phyloP scores from a whole-genome alignment of 2,113 vertebrate species.

The Falco punctatus region DNA sequence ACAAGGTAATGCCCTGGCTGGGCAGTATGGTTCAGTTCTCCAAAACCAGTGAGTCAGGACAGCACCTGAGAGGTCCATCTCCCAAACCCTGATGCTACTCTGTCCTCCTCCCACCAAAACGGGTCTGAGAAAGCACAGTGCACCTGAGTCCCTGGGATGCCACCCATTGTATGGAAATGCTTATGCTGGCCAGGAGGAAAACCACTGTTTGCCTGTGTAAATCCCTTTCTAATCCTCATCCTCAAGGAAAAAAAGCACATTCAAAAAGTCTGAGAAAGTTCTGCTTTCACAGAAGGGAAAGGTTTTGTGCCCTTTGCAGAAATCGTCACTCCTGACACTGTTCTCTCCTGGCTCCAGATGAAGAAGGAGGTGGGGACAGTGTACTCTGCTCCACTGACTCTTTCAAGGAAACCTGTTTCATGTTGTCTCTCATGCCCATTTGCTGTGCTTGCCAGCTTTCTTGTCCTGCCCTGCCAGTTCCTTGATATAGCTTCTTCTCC shows the following conservation, averaged over 20 bases:
- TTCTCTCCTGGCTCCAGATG: not conserved
- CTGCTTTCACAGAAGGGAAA: not conserved
- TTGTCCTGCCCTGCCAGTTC: not conserved
- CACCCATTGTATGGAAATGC: not conserved
- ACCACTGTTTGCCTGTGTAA: not conserved
- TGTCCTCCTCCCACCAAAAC: not conserved
- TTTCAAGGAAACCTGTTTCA: constrained; percentile 17
- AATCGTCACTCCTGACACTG: not conserved
- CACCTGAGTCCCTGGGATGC: not conserved
- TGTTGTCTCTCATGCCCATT: not conserved
- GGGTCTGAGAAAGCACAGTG: not conserved
- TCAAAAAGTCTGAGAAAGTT: not conserved
- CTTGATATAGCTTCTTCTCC: not conserved
- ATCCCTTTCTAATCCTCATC: not conserved
- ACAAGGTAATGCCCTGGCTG: not conserved
- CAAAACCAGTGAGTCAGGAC: not conserved
- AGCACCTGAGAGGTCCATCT: not conserved
- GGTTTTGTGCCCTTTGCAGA: not conserved
- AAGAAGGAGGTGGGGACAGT: not conserved
- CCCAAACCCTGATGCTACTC: not conserved
- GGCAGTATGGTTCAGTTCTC: not conserved
- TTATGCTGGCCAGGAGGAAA: not conserved
- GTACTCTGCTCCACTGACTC: not conserved
- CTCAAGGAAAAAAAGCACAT: not conserved
- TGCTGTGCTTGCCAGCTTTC: not conserved